phyloP scores from a whole-genome alignment of 2,113 vertebrate species.

The Atlantisia rogersi region DNA sequence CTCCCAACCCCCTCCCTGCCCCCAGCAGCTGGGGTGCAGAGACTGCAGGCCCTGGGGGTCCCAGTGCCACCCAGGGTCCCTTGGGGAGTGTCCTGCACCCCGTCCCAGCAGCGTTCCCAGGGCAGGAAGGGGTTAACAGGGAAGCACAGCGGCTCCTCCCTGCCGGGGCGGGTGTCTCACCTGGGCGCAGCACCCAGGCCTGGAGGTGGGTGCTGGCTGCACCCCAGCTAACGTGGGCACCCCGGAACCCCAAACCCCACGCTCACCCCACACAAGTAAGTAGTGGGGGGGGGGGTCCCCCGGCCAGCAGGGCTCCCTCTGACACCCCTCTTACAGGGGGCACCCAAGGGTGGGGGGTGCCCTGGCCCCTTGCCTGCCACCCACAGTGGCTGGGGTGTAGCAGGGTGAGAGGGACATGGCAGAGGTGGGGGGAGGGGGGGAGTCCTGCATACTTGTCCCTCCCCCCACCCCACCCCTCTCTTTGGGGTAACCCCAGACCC shows the following conservation, averaged over 20 bases:
- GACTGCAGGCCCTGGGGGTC: background rate
- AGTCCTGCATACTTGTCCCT: background rate
- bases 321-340: background rate
- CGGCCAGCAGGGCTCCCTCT: accelerated
- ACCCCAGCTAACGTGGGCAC: background rate
- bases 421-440: background rate
- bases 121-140: conserved; percentile 38
- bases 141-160: background rate
- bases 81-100: background rate
- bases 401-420: accelerated
- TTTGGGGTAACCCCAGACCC: background rate
- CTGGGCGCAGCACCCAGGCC: conserved; percentile 40
- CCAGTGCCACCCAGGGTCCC: background rate
- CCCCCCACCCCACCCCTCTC: background rate
- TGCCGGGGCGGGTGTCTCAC: conserved; percentile 26
- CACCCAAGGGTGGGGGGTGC: background rate
- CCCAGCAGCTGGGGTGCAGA: background rate
- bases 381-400: accelerated
- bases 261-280: background rate
- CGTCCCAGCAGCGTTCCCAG: accelerated
- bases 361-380: accelerated
- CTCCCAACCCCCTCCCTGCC: background rate
- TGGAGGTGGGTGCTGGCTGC: conserved; percentile 15
- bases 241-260: background rate
- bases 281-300: background rate